Base-by-base conservation (phyloP, 2,888 invertebrate species). In the Nasonia oneida region DNA sequence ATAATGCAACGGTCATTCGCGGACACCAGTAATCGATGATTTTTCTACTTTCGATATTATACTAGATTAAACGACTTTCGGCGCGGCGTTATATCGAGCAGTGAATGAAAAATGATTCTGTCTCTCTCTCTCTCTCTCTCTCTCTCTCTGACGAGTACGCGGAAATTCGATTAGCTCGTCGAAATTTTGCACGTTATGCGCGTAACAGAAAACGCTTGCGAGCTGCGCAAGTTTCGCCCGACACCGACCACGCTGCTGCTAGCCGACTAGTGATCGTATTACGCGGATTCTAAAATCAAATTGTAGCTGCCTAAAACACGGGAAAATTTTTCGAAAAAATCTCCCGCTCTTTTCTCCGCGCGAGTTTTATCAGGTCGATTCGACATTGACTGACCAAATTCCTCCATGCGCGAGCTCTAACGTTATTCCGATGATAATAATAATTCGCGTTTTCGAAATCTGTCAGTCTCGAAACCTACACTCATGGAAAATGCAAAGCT, bases 91-190 rank as follows among this genome's bases (percentile, higher is more conserved):
- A 37, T 4, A 37, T 37, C 57, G 10, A 61, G 6, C 29, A 1
- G 15, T 23, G n/a, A 33, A 57, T n/a, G 3, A 67, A 67, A 67
- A 67, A 67, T 67, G 67, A 33, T 37, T 70, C 74, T 67, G 1
- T 29, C 29, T 29, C 29, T 29, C 1, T 29, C 1, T 29, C 57
- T 8, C 47, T 18, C 29, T 29, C 57, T 8, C 47, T 18, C n/a
- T n/a, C 57, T 23, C 57, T 23, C 18, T 53, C 3, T 18, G 14
- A n/a, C 23, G 83, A 61, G 14, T 47, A 61, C 23, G 78, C 74
- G 39, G 53, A 78, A 82, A 85, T 85, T 82, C 70, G 78, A 85
- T 82, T 85, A 85, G 79, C 78, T 47, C 67, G 53, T 61, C 29
- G 33, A 82, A 82, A 82, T 74, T 82, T 78, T 77, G 74, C 74